phyloP scores from a whole-genome alignment of 2,113 vertebrate genomes.

The Sminthopsis crassicaudata region DNA sequence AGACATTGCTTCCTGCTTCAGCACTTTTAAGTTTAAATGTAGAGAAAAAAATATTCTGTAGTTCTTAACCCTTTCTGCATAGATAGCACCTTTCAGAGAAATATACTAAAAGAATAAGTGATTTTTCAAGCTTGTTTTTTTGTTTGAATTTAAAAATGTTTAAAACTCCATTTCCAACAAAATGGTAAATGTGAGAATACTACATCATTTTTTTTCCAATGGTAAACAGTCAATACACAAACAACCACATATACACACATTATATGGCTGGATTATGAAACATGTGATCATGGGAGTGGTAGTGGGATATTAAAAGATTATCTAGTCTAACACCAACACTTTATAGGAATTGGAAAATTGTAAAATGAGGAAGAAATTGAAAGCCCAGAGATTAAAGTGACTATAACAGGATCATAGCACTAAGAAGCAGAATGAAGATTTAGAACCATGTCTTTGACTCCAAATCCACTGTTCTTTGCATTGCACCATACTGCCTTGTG shows the following conservation, averaged over 20 bases:
- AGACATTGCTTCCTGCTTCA: conserved; percentile 87
- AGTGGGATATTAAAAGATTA: background rate
- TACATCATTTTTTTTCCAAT: background rate
- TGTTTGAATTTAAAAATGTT: background rate
- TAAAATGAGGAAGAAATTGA: background rate
- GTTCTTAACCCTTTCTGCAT: conserved; percentile 82
- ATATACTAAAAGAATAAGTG: conserved; percentile 4
- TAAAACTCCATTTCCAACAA: background rate
- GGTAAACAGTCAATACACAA: background rate
- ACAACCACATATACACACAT: background rate
- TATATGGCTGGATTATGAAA: background rate
- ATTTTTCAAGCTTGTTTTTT: background rate
- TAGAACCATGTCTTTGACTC: background rate
- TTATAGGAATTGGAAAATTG: background rate
- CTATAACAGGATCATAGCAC: background rate
- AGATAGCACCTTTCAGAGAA: conserved; percentile 55
- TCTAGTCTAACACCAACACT: background rate
- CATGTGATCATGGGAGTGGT: background rate
- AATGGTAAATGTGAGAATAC: conserved; percentile 4
- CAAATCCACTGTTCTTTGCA: background rate
- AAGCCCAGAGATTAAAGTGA: background rate
- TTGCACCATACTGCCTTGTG: background rate
- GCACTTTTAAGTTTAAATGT: conserved; percentile 81
- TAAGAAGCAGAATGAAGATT: background rate
- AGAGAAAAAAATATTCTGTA: conserved; percentile 60